Evolutionary conservation across 2,113 vertebrate species (phyloP).

Genomic region (Camarhynchus parvulus): DNA sequence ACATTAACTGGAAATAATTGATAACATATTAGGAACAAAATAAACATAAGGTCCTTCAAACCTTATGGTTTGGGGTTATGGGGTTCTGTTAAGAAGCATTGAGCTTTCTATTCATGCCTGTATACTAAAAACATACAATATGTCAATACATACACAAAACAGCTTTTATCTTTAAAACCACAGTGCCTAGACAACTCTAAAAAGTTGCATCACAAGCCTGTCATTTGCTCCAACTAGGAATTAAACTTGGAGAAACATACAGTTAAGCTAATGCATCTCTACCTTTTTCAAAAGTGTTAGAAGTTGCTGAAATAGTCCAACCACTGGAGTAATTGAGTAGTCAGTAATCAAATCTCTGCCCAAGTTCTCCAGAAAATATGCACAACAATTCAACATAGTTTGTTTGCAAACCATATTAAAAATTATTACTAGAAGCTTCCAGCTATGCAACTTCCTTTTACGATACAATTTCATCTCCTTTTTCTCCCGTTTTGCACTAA

Average conservation of each 20-base stretch:
- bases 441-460: not conserved
- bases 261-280: not conserved
- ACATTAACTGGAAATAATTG: not conserved
- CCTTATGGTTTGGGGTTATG: not conserved
- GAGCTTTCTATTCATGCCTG: not conserved
- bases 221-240: not conserved
- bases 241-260: not conserved
- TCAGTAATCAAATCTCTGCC: not conserved
- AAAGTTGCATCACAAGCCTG: not conserved
- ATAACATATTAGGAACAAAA: not conserved
- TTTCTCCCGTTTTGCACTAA: not conserved
- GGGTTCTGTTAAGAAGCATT: not conserved
- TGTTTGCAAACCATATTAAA: not conserved
- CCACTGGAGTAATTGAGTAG: not conserved
- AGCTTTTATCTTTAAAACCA: not conserved
- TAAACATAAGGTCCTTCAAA: not conserved
- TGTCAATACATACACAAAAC: not conserved
- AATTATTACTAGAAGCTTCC: not conserved
- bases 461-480: not conserved
- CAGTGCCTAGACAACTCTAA: not conserved
- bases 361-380: not conserved
- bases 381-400: not conserved
- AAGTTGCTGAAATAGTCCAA: not conserved
- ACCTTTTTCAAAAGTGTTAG: not conserved
- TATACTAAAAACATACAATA: not conserved